These are phyloP conservation scores for Macrostomum lignano DNA, from an alignment of 1,140 invertebrate genomes.

Conservation along the genomic window DNA sequence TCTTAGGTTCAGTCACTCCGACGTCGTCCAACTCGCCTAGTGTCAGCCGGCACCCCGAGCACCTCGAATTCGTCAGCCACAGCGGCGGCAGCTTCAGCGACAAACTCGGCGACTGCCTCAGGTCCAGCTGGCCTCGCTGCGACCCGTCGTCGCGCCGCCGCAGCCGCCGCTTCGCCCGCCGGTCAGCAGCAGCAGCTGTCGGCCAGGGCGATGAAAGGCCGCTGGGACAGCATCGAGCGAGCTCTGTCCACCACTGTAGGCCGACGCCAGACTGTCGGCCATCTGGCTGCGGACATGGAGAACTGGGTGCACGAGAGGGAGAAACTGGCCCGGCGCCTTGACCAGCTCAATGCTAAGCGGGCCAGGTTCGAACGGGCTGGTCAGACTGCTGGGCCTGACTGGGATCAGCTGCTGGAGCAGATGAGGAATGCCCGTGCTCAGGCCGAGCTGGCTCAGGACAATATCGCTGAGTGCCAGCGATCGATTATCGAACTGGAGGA, in stretches of 20 bases:
- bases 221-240: background rate
- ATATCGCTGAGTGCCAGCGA: background rate
- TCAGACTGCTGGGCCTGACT: background rate
- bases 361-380: background rate
- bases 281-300: background rate
- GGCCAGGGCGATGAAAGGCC: background rate
- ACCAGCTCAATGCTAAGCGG: background rate
- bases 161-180: too few species aligned
- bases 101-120: too few species aligned
- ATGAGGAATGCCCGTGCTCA: background rate
- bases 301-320: background rate
- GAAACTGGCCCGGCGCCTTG: background rate
- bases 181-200: too few species aligned
- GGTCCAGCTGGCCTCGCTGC: too few species aligned
- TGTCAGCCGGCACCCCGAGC: too few species aligned
- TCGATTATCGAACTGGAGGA: background rate
- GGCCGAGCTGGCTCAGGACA: background rate
- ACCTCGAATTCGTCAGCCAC: too few species aligned
- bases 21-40: too few species aligned
- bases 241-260: background rate
- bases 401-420: background rate
- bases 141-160: too few species aligned
- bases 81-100: too few species aligned
- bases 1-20: too few species aligned
- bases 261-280: slow-evolving; percentile 1